phyloP scores from a whole-genome alignment of 1,140 invertebrate genomes.

The Drosophila baimaii region DNA sequence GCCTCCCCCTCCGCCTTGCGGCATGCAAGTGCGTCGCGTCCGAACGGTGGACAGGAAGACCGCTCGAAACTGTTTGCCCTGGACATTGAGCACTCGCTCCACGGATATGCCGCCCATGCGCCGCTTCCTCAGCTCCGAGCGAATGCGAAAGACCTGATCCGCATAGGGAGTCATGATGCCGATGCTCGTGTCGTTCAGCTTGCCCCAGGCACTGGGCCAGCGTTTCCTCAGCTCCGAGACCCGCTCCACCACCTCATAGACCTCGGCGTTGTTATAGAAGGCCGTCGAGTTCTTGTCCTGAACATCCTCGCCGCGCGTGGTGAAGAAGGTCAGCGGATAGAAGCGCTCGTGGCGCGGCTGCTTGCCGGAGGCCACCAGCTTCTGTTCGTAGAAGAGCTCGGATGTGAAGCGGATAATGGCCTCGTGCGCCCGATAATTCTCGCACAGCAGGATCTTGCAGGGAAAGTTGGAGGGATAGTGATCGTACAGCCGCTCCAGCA shows the following conservation, averaged over 20 bases:
- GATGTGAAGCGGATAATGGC: conserved; percentile 93
- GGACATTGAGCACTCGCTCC: conserved; percentile 94
- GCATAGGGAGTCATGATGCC: conserved; percentile 94
- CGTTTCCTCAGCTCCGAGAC: conserved; percentile 88
- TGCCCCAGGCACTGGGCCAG: conserved; percentile 91
- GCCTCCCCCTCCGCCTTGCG: conserved; percentile 56
- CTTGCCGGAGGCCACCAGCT: conserved; percentile 89
- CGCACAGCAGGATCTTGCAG: conserved; percentile 92
- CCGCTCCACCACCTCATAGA: conserved; percentile 91
- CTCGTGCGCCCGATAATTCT: conserved; percentile 94
- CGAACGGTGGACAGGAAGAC: conserved; percentile 94
- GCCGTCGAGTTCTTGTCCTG: conserved; percentile 93
- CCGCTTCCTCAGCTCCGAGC: conserved; percentile 91
- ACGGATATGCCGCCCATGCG: conserved; percentile 91
- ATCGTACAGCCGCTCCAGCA: conserved; percentile 92
- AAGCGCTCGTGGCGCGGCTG: conserved; percentile 88
- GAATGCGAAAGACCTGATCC: conserved; percentile 91
- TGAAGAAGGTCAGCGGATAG: conserved; percentile 93
- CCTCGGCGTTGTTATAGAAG: conserved; percentile 94
- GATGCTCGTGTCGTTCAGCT: conserved; percentile 90
- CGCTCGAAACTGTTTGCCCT: conserved; percentile 95
- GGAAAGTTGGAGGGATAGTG: conserved; percentile 90
- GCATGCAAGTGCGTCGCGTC: conserved; percentile 89
- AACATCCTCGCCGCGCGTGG: conserved; percentile 91
- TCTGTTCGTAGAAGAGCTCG: conserved; percentile 92